Evolutionary conservation across 2,888 invertebrate genomes (phyloP).

Genomic region (Volucella inanis): DNA sequence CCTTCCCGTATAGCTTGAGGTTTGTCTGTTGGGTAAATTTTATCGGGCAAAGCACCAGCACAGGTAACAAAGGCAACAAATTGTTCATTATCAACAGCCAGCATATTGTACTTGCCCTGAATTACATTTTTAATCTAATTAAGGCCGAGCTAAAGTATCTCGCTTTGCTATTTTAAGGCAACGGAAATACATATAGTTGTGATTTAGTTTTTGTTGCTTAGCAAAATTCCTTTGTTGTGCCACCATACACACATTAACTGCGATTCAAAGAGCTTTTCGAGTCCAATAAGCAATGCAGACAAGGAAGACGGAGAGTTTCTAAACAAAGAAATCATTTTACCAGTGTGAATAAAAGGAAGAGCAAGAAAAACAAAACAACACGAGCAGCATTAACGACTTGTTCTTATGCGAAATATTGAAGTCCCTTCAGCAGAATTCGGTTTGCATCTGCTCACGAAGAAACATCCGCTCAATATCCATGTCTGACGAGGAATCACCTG

Average conservation of each 20-base stretch:
- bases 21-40: background rate
- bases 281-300: background rate
- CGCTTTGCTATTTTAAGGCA: constrained; percentile 31
- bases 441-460: background rate
- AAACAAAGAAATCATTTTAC: constrained; percentile 26
- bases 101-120: constrained; percentile 9
- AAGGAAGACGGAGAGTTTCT: background rate
- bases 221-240: constrained; percentile 61
- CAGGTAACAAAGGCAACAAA: constrained; percentile 11
- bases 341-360: constrained; percentile 1
- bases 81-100: constrained; percentile 11
- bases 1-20: background rate
- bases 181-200: constrained; percentile 36
- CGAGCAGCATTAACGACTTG: constrained; percentile 5
- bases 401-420: background rate
- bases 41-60: background rate
- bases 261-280: background rate
- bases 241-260: background rate
- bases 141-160: constrained; percentile 28
- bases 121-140: constrained; percentile 62
- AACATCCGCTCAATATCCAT: constrained; percentile 51
- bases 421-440: background rate
- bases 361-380: background rate
- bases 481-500: constrained; percentile 43
- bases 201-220: constrained; percentile 59